phyloP scores from a whole-genome alignment of 64 coral and sea anemone species.

The Montipora efflorescens region DNA sequence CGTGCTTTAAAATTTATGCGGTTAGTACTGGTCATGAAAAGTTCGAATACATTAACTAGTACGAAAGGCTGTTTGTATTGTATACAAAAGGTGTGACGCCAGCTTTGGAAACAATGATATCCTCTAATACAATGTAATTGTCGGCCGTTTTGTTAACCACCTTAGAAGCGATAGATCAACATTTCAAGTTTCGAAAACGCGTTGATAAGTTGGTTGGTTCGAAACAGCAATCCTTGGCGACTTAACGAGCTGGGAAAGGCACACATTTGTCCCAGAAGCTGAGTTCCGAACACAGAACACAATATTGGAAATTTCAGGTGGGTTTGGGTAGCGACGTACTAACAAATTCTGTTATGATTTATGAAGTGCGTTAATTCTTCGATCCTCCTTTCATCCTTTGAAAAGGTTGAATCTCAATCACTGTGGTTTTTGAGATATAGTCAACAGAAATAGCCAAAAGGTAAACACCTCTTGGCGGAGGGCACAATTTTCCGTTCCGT shows the following conservation, averaged over 20 bases:
- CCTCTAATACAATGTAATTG: slow-evolving; percentile 58
- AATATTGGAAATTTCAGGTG: slow-evolving; percentile 44
- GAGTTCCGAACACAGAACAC: background rate
- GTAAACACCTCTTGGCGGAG: background rate
- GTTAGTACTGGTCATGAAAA: slow-evolving; percentile 41
- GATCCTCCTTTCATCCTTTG: background rate
- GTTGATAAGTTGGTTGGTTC: slow-evolving; percentile 1
- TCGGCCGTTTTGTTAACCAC: slow-evolving; percentile 36
- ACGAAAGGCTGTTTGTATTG: slow-evolving; percentile 50
- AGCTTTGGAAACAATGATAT: slow-evolving; percentile 59
- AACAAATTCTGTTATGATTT: slow-evolving; percentile 61
- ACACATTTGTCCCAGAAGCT: background rate
- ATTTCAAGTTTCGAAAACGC: slow-evolving; percentile 44
- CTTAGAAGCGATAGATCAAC: slow-evolving; percentile 21
- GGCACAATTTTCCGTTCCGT: background rate
- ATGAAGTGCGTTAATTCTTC: slow-evolving; percentile 39
- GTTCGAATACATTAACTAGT: slow-evolving; percentile 53
- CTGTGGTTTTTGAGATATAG: background rate
- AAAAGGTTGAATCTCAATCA: background rate
- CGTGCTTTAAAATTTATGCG: slow-evolving; percentile 23
- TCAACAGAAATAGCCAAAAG: background rate
- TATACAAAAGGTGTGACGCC: slow-evolving; percentile 60
- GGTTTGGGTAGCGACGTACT: slow-evolving; percentile 11
- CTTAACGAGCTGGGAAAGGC: background rate
- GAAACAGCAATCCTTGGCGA: background rate